Evolutionary conservation across 2,113 vertebrate genomes (phyloP).

Genomic region (Rissa tridactyla): DNA sequence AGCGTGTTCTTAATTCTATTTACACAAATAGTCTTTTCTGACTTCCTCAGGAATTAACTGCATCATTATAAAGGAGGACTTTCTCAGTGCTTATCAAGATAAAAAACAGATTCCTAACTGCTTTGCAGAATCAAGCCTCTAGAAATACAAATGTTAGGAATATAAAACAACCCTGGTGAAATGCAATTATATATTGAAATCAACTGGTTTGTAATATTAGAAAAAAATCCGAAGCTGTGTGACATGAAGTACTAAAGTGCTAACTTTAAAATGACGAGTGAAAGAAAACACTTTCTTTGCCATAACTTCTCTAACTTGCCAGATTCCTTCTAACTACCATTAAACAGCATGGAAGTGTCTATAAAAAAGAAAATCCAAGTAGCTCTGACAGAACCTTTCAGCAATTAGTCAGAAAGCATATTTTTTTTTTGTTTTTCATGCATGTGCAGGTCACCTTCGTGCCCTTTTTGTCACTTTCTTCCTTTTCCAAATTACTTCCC

Average conservation of each 20-base stretch:
- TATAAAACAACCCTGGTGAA: background rate
- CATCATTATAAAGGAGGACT: background rate
- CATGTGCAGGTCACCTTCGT: background rate
- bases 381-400: background rate
- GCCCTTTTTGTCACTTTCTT: background rate
- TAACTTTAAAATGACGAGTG: background rate
- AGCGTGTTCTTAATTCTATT: background rate
- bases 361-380: background rate
- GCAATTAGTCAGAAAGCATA: background rate
- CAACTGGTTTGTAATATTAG: background rate
- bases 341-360: background rate
- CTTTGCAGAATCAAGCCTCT: background rate
- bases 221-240: background rate
- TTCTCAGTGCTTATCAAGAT: background rate
- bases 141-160: background rate
- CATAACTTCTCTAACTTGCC: background rate
- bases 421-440: background rate
- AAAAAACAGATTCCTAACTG: background rate
- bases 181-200: background rate
- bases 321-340: background rate
- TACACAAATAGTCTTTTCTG: background rate
- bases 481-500: background rate
- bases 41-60: background rate
- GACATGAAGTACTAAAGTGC: background rate
- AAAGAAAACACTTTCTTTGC: background rate